phyloP scores from a whole-genome alignment of 1,140 invertebrate genomes.

The Caenorhabditis inopinata region DNA sequence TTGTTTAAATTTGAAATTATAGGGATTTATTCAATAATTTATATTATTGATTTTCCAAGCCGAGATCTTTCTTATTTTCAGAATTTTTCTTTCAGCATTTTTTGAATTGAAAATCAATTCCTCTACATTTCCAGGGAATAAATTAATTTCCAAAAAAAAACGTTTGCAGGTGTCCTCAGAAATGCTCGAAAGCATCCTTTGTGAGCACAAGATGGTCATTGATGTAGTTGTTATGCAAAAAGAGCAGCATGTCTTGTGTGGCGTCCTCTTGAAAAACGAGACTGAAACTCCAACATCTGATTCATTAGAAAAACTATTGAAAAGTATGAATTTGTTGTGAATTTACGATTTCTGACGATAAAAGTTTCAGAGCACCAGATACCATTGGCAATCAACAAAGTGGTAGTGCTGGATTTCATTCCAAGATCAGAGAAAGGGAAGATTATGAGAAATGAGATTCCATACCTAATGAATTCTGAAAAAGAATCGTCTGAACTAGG shows the following conservation, averaged over 20 bases:
- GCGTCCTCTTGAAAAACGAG: neutral
- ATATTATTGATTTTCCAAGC: no score
- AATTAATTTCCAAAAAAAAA: no score
- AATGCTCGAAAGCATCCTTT: neutral
- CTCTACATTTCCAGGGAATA: no score
- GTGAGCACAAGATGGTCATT: neutral
- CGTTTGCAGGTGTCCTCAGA: neutral
- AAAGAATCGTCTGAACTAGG: neutral
- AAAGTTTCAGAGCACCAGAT: neutral
- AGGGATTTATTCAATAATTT: no score
- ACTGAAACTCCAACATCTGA: neutral
- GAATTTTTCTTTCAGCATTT: no score
- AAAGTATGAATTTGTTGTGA: neutral
- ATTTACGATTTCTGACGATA: neutral
- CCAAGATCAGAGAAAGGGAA: slow-evolving; percentile 6
- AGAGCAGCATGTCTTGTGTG: neutral
- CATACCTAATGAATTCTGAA: neutral
- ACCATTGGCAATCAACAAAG: neutral
- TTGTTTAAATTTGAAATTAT: no score
- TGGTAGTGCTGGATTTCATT: slow-evolving; percentile 20
- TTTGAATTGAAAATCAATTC: no score
- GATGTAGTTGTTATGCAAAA: neutral
- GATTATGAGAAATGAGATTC: neutral
- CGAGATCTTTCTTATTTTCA: no score
- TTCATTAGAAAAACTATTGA: neutral